Evolutionary conservation across 2,888 invertebrate species (phyloP).

Genomic region (Amblyteles armatorius): DNA sequence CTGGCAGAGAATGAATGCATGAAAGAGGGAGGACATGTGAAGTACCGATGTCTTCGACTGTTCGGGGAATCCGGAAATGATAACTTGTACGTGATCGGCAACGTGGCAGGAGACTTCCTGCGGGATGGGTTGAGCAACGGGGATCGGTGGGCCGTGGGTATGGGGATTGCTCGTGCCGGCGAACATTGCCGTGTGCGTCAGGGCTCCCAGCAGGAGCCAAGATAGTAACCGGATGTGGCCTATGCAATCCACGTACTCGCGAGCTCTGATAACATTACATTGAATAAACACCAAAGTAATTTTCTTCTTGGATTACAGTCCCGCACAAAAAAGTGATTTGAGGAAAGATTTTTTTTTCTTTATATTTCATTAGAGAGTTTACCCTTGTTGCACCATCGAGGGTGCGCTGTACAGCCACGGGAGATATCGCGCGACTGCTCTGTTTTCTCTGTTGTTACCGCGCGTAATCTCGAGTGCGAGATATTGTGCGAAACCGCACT

Average conservation of each 20-base stretch:
- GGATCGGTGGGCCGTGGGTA: slow-evolving; percentile 81
- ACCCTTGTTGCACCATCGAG: slow-evolving; percentile 93
- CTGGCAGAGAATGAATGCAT: slow-evolving; percentile 99
- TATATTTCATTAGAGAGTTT: slow-evolving; percentile 66
- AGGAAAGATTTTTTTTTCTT: neutral
- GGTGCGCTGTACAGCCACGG: slow-evolving; percentile 96
- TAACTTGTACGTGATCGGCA: slow-evolving; percentile 98
- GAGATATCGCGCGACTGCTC: slow-evolving; percentile 92
- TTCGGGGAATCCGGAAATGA: slow-evolving; percentile 98
- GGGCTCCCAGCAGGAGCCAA: slow-evolving; percentile 98
- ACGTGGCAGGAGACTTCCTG: slow-evolving; percentile 98
- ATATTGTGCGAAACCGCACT: slow-evolving; percentile 97
- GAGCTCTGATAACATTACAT: slow-evolving; percentile 87
- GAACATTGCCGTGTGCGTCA: slow-evolving; percentile 93
- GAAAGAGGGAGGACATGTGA: slow-evolving; percentile 98
- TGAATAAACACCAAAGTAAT: neutral
- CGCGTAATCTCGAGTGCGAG: slow-evolving; percentile 97
- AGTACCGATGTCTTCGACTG: slow-evolving; percentile 96
- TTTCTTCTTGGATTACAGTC: slow-evolving; percentile 6
- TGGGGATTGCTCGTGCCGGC: slow-evolving; percentile 78
- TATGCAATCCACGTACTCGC: slow-evolving; percentile 98
- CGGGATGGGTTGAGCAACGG: slow-evolving; percentile 93
- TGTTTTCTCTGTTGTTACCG: slow-evolving; percentile 93
- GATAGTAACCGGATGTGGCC: slow-evolving; percentile 97
- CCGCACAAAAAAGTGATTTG: neutral